These are phyloP conservation scores for Atherinomorus stipes DNA, from an alignment of 2,113 vertebrate genomes.

Conservation along the genomic window DNA sequence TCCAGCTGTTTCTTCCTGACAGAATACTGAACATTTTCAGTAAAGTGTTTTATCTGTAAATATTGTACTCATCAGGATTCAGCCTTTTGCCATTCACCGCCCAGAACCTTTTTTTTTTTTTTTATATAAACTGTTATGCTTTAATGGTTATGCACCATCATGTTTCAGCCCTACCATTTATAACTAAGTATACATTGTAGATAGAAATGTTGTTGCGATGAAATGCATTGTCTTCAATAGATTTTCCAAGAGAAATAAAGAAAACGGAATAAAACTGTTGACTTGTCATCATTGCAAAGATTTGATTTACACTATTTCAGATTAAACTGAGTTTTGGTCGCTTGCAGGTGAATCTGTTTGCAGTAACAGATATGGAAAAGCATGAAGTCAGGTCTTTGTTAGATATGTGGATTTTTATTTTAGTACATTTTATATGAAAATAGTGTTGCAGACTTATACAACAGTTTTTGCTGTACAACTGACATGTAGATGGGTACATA, in stretches of 20 bases:
- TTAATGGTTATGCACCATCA: conserved; percentile 80
- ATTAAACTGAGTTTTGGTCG: no score
- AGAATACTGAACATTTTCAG: conserved; percentile 69
- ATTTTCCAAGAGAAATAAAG: conserved; percentile 91
- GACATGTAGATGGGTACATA: conserved; percentile 42
- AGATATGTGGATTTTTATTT: conserved; percentile 76
- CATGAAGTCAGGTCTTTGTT: conserved; percentile 23
- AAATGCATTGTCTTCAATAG: conserved; percentile 86
- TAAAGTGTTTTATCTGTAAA: conserved; percentile 69
- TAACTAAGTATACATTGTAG: conserved; percentile 83
- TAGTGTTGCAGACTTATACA: conserved; percentile 74
- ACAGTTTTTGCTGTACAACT: conserved; percentile 74
- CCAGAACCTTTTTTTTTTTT: conserved; percentile 10
- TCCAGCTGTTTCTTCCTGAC: conserved; percentile 22
- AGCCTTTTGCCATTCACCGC: conserved; percentile 42
- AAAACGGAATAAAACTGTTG: conserved; percentile 84
- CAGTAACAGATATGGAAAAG: neutral
- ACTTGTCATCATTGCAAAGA: neutral
- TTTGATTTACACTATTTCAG: no score
- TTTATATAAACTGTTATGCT: conserved; percentile 32
- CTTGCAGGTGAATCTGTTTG: no score
- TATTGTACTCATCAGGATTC: conserved; percentile 67
- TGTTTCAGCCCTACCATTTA: conserved; percentile 75
- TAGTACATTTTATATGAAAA: conserved; percentile 79
- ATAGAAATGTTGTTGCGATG: conserved; percentile 83